These are phyloP conservation scores for Pelagia noctiluca DNA, from an alignment of 30 jellyfish, hydroid and myxozoan species.

Conservation along the genomic window DNA sequence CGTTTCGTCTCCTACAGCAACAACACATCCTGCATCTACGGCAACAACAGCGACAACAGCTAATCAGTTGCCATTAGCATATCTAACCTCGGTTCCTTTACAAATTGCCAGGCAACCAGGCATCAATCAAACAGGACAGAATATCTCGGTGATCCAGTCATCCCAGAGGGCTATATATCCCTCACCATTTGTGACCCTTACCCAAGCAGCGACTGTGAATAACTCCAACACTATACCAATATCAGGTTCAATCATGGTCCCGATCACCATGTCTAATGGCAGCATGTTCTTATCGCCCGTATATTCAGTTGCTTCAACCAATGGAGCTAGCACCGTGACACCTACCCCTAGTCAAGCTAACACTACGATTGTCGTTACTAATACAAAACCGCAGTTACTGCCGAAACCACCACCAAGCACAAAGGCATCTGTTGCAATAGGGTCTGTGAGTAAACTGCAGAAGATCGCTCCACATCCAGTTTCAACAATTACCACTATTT, in stretches of 20 bases:
- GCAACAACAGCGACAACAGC: constrained; percentile 5
- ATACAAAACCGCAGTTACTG: neutral
- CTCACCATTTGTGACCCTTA: constrained; percentile 3
- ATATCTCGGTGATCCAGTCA: constrained; percentile 55
- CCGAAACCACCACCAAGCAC: neutral
- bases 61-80: constrained; percentile 58
- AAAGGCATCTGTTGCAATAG: neutral
- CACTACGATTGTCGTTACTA: neutral
- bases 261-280: constrained; percentile 46
- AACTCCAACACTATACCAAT: constrained; percentile 29
- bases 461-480: constrained; percentile 44
- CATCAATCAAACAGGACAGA: too few relatives aligned
- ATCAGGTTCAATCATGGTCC: constrained; percentile 45
- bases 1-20: too few relatives aligned
- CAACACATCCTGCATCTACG: neutral
- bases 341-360: too few relatives aligned
- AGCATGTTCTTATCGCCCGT: constrained; percentile 31
- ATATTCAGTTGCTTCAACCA: neutral
- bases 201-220: constrained; percentile 19
- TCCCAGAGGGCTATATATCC: constrained; percentile 45
- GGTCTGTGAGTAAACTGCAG: constrained; percentile 25
- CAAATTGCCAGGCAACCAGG: constrained; percentile 26
- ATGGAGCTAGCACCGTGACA: neutral
- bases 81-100: constrained; percentile 51
- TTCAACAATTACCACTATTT: neutral